Percentiles rank a stretch among this genome's conserved stretches.
These are phyloP conservation scores for Lepus americanus DNA, from an alignment of 2,113 vertebrate species.

Conservation along the genomic window DNA sequence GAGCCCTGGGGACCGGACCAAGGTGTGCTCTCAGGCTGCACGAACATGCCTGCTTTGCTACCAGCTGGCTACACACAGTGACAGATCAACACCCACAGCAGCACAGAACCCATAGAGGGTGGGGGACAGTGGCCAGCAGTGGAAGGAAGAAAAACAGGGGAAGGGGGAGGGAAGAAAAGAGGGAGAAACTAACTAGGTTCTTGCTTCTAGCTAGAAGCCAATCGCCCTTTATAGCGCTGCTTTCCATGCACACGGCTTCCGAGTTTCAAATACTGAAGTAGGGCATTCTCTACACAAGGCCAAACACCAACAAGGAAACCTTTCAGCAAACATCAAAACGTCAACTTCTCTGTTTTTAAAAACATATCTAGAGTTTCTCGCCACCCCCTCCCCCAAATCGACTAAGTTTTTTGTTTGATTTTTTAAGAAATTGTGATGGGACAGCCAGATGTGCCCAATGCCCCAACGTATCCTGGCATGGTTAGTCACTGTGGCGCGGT, in stretches of 20 bases:
- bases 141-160: not conserved
- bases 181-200: not conserved
- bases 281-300: constrained; percentile 23
- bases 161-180: not conserved
- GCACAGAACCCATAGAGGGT: not conserved
- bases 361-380: not conserved
- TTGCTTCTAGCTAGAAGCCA: not conserved
- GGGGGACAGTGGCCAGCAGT: not conserved
- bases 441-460: not conserved
- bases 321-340: constrained; percentile 40
- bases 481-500: not conserved
- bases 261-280: constrained; percentile 28
- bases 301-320: constrained; percentile 33
- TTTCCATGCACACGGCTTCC: constrained; percentile 13
- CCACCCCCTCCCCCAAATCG: not conserved
- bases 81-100: not conserved
- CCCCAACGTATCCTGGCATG: not conserved
- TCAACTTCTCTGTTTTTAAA: constrained; percentile 15
- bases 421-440: not conserved
- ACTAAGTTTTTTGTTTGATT: not conserved
- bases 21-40: not conserved
- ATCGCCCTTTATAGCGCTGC: not conserved
- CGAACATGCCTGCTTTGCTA: not conserved
- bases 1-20: too few species aligned
- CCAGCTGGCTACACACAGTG: not conserved